Evolutionary conservation across 2,113 vertebrate species (phyloP).

Genomic region (Brachypteracias leptosomus): DNA sequence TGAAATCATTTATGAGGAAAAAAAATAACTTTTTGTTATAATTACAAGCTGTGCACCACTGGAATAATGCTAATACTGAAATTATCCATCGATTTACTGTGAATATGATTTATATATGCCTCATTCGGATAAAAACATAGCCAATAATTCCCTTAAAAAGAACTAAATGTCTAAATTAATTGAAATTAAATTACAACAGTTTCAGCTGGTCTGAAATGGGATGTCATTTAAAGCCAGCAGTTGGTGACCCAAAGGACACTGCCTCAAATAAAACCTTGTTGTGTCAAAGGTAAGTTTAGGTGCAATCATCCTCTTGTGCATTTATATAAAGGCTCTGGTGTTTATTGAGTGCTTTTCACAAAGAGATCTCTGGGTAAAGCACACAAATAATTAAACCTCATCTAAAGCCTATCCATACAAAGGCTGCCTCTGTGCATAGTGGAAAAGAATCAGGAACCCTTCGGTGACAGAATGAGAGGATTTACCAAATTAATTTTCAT

Average conservation of each 20-base stretch:
- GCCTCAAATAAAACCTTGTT: not conserved
- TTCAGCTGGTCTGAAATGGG: not conserved
- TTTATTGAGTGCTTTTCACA: not conserved
- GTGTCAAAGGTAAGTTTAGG: not conserved
- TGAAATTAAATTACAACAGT: constrained; percentile 24
- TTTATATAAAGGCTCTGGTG: not conserved
- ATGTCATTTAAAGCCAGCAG: not conserved
- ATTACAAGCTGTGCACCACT: constrained; percentile 15
- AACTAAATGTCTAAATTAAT: constrained; percentile 39
- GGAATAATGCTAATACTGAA: constrained; percentile 37
- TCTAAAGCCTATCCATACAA: not conserved
- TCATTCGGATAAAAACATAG: constrained; percentile 41
- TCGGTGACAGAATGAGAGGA: not conserved
- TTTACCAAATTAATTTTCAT: constrained; percentile 24
- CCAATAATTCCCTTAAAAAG: constrained; percentile 34
- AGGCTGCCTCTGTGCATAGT: not conserved
- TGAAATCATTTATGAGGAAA: not conserved
- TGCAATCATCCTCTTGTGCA: not conserved
- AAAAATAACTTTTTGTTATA: not conserved
- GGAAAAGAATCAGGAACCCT: not conserved
- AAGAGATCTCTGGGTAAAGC: not conserved
- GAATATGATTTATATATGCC: not conserved
- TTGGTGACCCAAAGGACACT: not conserved
- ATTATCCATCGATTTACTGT: constrained; percentile 20
- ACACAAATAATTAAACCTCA: constrained; percentile 6